Percentiles rank a stretch among this genome's conserved stretches.
Conservation (phyloP, 2,888 invertebrate species). For the Hydrotaea cyrtoneurina region DNA sequence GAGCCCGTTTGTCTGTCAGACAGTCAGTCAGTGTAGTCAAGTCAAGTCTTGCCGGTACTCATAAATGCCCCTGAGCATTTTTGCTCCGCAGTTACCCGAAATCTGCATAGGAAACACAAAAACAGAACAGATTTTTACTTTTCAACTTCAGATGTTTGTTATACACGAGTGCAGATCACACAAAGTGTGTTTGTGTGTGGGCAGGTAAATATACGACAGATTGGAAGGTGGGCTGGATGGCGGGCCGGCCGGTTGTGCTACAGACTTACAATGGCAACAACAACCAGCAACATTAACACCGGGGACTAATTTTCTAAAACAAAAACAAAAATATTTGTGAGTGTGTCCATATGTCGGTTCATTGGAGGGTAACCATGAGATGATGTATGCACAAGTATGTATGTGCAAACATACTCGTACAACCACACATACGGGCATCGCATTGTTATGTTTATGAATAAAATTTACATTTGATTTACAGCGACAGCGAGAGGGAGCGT, state of each 20-base stretch:
- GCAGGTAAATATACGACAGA: background rate
- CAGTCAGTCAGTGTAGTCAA: no score
- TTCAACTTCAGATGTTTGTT: background rate
- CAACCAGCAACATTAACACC: constrained; percentile 26
- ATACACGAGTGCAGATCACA: constrained; percentile 8
- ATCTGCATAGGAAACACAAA: constrained; percentile 4
- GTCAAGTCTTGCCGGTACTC: no score
- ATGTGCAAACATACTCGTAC: no score
- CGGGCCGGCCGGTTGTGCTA: background rate
- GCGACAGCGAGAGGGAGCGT: background rate
- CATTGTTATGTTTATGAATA: constrained; percentile 56
- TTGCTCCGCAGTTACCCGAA: background rate
- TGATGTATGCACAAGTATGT: background rate
- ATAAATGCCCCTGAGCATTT: background rate
- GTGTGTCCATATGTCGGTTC: background rate
- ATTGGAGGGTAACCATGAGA: background rate
- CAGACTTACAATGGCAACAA: background rate
- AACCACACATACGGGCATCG: background rate
- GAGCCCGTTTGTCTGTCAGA: no score
- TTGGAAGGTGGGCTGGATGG: background rate
- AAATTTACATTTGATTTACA: constrained; percentile 55
- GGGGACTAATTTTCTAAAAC: constrained; percentile 31
- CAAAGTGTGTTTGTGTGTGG: constrained; percentile 15
- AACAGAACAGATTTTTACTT: constrained; percentile 12
- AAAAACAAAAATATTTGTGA: constrained; percentile 22